These are phyloP conservation scores for Colinus virginianus DNA, from an alignment of 2,113 vertebrate species.

Conservation along the genomic window DNA sequence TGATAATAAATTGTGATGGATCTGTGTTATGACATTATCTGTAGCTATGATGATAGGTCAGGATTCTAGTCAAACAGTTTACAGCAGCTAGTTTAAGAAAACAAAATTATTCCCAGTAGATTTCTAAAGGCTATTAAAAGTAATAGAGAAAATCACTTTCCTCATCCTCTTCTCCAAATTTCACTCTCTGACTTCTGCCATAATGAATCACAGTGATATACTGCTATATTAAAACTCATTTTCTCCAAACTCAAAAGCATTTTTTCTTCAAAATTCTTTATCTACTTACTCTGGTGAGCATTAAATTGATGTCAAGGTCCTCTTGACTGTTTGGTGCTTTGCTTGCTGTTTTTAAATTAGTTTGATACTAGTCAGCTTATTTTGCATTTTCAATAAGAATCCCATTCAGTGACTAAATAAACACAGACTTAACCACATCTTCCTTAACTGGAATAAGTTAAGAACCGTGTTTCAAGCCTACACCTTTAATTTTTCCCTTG, in stretches of 20 bases:
- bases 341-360: background rate
- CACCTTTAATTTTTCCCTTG: background rate
- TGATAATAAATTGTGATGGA: slow-evolving; percentile 51
- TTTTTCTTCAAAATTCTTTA: background rate
- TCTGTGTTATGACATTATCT: slow-evolving; percentile 62
- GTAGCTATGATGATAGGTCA: slow-evolving; percentile 19
- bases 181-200: background rate
- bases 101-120: slow-evolving; percentile 33
- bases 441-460: background rate
- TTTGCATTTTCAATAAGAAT: background rate
- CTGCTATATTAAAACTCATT: background rate
- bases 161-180: background rate
- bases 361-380: background rate
- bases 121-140: slow-evolving; percentile 27
- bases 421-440: background rate
- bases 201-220: background rate
- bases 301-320: background rate
- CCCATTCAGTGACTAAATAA: background rate
- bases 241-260: background rate
- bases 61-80: slow-evolving; percentile 18
- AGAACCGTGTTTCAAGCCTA: background rate
- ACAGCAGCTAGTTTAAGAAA: slow-evolving; percentile 30
- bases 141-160: slow-evolving; percentile 32
- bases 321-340: background rate
- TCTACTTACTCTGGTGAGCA: background rate